phyloP scores from a whole-genome alignment of 2,113 vertebrate species.

The Lampris megalopsis region DNA sequence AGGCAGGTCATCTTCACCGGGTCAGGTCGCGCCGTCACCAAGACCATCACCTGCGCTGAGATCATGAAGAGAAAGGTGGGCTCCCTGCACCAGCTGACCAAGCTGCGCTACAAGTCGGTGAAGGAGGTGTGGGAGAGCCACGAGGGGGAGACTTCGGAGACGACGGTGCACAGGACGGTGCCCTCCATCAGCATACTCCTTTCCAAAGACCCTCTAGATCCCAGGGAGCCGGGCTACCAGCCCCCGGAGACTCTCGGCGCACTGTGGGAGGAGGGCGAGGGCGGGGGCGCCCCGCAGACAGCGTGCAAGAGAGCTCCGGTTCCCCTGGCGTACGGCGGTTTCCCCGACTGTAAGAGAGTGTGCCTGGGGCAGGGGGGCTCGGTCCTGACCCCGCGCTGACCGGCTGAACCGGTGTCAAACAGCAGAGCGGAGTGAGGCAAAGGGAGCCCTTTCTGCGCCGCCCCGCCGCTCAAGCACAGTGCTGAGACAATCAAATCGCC shows the following conservation, averaged over 20 bases:
- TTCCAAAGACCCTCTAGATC: conserved; percentile 93
- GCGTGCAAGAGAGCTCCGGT: conserved; percentile 75
- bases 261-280: conserved; percentile 73
- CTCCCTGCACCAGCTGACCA: conserved; percentile 94
- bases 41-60: conserved; percentile 96
- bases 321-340: conserved; percentile 52
- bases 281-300: conserved; percentile 32
- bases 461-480: conserved; percentile 73
- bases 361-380: conserved; percentile 71
- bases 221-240: conserved; percentile 90
- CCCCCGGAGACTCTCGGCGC: conserved; percentile 81
- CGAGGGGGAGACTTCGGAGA: conserved; percentile 78
- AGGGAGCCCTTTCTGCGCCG: conserved; percentile 68
- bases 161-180: conserved; percentile 93
- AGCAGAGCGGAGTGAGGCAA: conserved; percentile 67
- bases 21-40: conserved; percentile 92
- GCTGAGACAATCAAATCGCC: conserved; percentile 80
- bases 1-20: conserved; percentile 94
- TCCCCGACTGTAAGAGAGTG: conserved; percentile 74
- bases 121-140: conserved; percentile 93
- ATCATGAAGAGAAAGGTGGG: conserved; percentile 95
- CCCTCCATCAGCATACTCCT: conserved; percentile 96
- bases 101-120: conserved; percentile 90
- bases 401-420: conserved; percentile 67
- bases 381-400: conserved; percentile 64